Evolutionary conservation across 2,797 vertebrate species (phyloP).

Genomic region (Sternotherus odoratus): DNA sequence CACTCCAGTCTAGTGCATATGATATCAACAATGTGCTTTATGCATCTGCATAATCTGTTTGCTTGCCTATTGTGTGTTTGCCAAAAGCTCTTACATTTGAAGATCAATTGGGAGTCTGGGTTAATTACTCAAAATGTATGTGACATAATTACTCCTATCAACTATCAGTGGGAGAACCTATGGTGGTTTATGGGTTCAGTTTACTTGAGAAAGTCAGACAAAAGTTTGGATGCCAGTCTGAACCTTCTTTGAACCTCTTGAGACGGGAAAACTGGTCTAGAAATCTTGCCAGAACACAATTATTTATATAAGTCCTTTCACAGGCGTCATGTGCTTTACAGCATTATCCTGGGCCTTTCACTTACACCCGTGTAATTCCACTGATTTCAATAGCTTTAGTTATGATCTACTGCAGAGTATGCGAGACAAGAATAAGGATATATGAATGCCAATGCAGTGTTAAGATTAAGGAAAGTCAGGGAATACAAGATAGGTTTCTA

Average conservation of each 20-base stretch:
- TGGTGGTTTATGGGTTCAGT: background rate
- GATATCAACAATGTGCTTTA: background rate
- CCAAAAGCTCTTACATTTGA: constrained; percentile 19
- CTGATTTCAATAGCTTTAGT: background rate
- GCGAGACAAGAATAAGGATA: constrained; percentile 51
- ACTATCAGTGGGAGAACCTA: background rate
- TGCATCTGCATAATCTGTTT: constrained; percentile 3
- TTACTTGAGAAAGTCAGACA: background rate
- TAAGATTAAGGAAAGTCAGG: constrained; percentile 65
- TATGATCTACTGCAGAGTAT: constrained; percentile 42
- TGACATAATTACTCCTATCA: background rate
- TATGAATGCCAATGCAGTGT: constrained; percentile 49
- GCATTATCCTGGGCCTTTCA: background rate
- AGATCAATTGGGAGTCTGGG: background rate
- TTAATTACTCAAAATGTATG: background rate
- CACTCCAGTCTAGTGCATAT: background rate
- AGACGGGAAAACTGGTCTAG: background rate
- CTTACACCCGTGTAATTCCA: background rate
- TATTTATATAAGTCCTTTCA: background rate
- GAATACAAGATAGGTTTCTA: constrained; percentile 54
- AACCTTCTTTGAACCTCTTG: background rate
- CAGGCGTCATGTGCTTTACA: background rate
- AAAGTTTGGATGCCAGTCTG: background rate
- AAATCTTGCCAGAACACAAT: accelerated
- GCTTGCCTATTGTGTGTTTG: background rate